phyloP scores from a whole-genome alignment of 2,797 vertebrate species.

The Enteromius anoplus region DNA sequence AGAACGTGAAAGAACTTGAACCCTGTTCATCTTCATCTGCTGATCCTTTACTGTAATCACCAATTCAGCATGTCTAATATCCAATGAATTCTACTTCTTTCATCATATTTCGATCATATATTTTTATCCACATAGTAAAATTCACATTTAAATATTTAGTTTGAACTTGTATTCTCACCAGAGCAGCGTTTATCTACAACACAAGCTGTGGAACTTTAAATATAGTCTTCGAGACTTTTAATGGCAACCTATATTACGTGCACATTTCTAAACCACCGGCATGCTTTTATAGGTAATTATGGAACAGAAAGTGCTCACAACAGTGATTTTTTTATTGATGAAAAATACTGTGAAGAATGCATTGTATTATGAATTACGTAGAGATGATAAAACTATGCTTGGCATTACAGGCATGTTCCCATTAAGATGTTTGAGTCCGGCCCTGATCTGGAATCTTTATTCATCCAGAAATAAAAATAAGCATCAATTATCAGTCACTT shows the following conservation, averaged over 20 bases:
- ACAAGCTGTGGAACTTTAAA: neutral
- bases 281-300: conserved; percentile 44
- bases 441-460: conserved; percentile 37
- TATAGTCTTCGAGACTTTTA: conserved; percentile 1
- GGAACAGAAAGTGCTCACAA: conserved; percentile 65
- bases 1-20: conserved; percentile 56
- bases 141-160: neutral
- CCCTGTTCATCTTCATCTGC: conserved; percentile 45
- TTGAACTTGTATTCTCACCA: too few species aligned
- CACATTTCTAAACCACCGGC: neutral
- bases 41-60: conserved; percentile 35
- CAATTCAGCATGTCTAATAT: neutral
- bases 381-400: conserved; percentile 63
- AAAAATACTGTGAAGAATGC: conserved; percentile 61
- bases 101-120: neutral
- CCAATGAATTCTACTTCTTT: neutral
- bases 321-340: conserved; percentile 66
- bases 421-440: conserved; percentile 56
- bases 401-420: conserved; percentile 57
- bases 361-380: conserved; percentile 55
- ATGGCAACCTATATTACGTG: neutral
- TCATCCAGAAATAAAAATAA: conserved; percentile 48
- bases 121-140: neutral
- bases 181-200: neutral
- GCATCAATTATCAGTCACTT: conserved; percentile 56